These are phyloP conservation scores for Drosophila parabipectinata DNA, from an alignment of 1,140 invertebrate species.

Conservation along the genomic window DNA sequence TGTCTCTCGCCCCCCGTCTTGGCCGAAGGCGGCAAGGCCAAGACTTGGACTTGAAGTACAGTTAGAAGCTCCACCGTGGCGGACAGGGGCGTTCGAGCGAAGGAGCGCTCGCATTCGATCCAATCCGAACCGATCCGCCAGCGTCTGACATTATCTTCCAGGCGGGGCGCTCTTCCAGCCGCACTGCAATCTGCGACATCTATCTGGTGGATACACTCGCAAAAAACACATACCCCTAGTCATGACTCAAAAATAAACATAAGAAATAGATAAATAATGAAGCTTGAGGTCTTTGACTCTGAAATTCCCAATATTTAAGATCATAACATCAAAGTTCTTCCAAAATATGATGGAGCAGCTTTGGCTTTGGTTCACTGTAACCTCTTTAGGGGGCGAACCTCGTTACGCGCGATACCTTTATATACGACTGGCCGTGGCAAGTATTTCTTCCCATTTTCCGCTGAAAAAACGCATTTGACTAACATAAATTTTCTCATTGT, in stretches of 20 bases:
- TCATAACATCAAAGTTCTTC: too few species aligned
- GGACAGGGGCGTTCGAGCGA: constrained; percentile 3
- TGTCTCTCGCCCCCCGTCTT: constrained; percentile 41
- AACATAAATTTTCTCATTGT: constrained; percentile 83
- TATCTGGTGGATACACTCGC: constrained; percentile 24
- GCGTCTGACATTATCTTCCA: constrained; percentile 47
- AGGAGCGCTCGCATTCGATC: constrained; percentile 23
- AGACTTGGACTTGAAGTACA: constrained; percentile 46
- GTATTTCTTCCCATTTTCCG: constrained; percentile 78
- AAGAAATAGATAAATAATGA: background rate
- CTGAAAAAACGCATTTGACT: constrained; percentile 79
- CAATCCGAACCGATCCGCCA: constrained; percentile 53
- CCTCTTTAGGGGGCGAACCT: constrained; percentile 39
- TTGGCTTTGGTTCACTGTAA: constrained; percentile 17
- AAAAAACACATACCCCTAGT: background rate
- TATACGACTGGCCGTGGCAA: constrained; percentile 33
- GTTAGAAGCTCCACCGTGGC: constrained; percentile 27
- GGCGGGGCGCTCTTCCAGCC: constrained; percentile 13
- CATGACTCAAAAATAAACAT: background rate
- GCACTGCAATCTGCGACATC: constrained; percentile 21
- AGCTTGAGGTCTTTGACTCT: too few species aligned
- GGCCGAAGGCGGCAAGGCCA: constrained; percentile 39
- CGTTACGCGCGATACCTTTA: constrained; percentile 72
- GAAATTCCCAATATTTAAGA: too few species aligned
- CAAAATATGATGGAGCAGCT: background rate